Base-by-base conservation (phyloP, 2,113 vertebrate species). In the Myrmecophaga tridactyla region DNA sequence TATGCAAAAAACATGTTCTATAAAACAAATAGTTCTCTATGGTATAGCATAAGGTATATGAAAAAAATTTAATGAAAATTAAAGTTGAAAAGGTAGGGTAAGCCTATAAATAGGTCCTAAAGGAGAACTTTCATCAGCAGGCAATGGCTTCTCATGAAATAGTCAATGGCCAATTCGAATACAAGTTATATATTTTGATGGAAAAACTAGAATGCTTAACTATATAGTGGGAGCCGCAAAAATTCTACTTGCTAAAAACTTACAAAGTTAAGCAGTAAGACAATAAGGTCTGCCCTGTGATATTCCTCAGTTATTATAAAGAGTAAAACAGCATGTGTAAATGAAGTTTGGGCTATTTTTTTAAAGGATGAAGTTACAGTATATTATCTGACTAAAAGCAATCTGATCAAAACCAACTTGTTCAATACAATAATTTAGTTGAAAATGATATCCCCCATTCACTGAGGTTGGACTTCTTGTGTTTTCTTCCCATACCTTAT, bases 131-230 rank as follows among this genome's bases (percentile, higher is more conserved):
- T 39, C 87, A 77, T 67, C 46, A 94, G n/a, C 72, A 80, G 7
- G 51, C 53, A 85, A 60, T 43, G 65, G 53, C 25, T 85, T 51
- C 73, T 84, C 92, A 4, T 43, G 91, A 89, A 96, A 95, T 39
- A 94, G 15, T 77, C 51, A 82, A 63, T 9, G 13, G 36, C 58
- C 62, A 94, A 36, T 85, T 90, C 60, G 95, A 97, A 88, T 86
- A 72, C 43, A 31, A 82, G 31, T 81, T 83, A 15, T 73, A 87
- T 41, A 92, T 84, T 95, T 92, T 23, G 17, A 9, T 72, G 41
- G 62, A 75, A 98, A 89, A 98, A 81, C 53, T 6, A 84, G 2
- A 97, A 81, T 20, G 36, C 87, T 77, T 89, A 89, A 39, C 34
- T 46, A 39, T 70, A 73, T 75, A 69, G 25, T 89, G 14, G 12